These are phyloP conservation scores for Dryomyza anilis DNA, from an alignment of 2,888 invertebrate genomes.

Conservation along the genomic window DNA sequence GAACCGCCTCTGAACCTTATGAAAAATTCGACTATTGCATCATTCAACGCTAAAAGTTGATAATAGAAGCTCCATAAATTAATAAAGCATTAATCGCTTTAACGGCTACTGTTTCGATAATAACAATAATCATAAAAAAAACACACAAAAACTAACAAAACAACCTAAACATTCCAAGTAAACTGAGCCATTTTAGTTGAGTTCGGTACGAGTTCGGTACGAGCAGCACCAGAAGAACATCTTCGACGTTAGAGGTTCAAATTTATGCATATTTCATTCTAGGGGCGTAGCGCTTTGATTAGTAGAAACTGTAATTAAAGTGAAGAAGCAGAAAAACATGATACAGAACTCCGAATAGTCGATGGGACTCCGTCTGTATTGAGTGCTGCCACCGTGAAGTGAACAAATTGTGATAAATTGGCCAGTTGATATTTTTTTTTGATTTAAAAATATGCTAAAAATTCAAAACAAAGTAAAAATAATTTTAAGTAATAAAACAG, in stretches of 20 bases:
- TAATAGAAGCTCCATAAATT: constrained; percentile 50
- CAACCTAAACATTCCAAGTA: constrained; percentile 16
- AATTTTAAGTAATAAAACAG: not conserved
- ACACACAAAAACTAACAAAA: not conserved
- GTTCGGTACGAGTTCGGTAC: not conserved
- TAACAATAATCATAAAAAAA: constrained; percentile 27
- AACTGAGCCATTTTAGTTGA: constrained; percentile 18
- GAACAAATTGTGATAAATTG: no score
- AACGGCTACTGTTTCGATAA: constrained; percentile 51
- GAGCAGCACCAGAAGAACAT: not conserved
- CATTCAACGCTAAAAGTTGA: no score
- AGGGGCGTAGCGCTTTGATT: constrained; percentile 50
- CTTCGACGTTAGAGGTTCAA: constrained; percentile 11
- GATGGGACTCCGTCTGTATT: no score
- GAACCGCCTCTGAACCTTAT: no score
- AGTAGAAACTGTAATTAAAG: constrained; percentile 26
- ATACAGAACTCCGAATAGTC: no score
- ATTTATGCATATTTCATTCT: constrained; percentile 54
- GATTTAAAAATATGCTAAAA: not conserved
- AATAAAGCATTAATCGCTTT: constrained; percentile 54
- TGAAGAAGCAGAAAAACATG: not conserved
- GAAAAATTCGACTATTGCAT: no score
- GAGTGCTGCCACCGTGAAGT: no score
- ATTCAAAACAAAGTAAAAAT: not conserved
- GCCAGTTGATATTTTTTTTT: no score